Evolutionary conservation across 1,140 invertebrate species (phyloP).

Genomic region (Drosophila rufa): DNA sequence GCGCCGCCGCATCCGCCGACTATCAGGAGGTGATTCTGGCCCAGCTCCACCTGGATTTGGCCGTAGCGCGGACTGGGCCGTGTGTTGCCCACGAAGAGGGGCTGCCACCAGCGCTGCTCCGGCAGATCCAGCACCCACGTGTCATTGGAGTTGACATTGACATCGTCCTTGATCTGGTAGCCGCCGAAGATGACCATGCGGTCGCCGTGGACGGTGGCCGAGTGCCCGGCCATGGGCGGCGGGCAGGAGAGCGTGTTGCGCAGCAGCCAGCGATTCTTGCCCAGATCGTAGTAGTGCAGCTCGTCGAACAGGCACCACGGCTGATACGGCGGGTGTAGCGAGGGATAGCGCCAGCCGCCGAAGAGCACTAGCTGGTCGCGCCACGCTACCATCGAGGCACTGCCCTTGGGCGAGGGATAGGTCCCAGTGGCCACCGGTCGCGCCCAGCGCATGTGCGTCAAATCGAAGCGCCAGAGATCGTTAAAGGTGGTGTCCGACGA

Average conservation of each 20-base stretch:
- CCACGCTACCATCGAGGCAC: slow-evolving; percentile 95
- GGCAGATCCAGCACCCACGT: slow-evolving; percentile 95
- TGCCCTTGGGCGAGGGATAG: slow-evolving; percentile 98
- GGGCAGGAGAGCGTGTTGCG: slow-evolving; percentile 88
- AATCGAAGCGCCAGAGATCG: slow-evolving; percentile 97
- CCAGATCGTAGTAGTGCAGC: slow-evolving; percentile 95
- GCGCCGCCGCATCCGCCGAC: slow-evolving; percentile 89
- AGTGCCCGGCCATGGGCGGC: slow-evolving; percentile 95
- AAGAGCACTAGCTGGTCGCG: slow-evolving; percentile 94
- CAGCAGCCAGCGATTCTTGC: slow-evolving; percentile 93
- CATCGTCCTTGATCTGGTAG: slow-evolving; percentile 86
- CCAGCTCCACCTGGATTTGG: slow-evolving; percentile 93
- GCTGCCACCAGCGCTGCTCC: slow-evolving; percentile 91
- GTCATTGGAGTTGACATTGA: slow-evolving; percentile 91
- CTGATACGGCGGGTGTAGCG: slow-evolving; percentile 95
- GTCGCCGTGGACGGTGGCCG: slow-evolving; percentile 94
- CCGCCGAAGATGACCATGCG: slow-evolving; percentile 97
- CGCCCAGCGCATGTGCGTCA: slow-evolving; percentile 93
- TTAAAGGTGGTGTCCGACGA: slow-evolving; percentile 97
- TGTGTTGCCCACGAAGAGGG: slow-evolving; percentile 87
- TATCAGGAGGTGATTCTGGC: slow-evolving; percentile 90
- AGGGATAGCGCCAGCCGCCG: slow-evolving; percentile 98
- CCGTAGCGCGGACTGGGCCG: slow-evolving; percentile 94
- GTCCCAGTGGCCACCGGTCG: slow-evolving; percentile 92
- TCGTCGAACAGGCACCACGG: slow-evolving; percentile 96